Conservation (phyloP, 2,888 invertebrate genomes). For the Lasioglossum zephyrum region DNA sequence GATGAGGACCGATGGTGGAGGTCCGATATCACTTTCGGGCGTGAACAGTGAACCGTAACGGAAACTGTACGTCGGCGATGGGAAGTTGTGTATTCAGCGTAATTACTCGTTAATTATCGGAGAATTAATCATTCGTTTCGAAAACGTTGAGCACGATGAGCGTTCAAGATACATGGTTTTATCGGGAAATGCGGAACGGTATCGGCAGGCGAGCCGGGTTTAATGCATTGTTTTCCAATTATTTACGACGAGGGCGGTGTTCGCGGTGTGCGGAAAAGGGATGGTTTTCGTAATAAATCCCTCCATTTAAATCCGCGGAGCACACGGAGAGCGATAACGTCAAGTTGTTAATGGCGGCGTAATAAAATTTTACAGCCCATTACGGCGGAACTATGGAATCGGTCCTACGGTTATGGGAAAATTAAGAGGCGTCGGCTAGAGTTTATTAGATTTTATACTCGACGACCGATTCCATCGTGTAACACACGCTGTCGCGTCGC, state of each 20-base stretch:
- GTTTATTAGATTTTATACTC: slow-evolving; percentile 66
- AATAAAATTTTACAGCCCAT: slow-evolving; percentile 75
- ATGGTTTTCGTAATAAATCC: slow-evolving; percentile 55
- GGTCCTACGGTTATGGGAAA: slow-evolving; percentile 59
- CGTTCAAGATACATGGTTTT: neutral
- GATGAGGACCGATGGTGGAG: neutral
- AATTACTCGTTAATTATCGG: neutral
- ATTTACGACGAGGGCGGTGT: slow-evolving; percentile 36
- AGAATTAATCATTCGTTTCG: neutral
- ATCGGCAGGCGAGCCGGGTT: neutral
- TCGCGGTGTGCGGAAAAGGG: neutral
- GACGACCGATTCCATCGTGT: slow-evolving; percentile 14
- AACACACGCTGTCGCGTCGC: neutral
- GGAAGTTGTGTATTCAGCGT: neutral
- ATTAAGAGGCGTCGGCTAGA: slow-evolving; percentile 58
- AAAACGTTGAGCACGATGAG: neutral
- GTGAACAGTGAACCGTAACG: neutral
- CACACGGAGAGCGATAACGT: slow-evolving; percentile 43
- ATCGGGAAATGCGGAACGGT: slow-evolving; percentile 8
- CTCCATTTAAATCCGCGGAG: slow-evolving; percentile 43
- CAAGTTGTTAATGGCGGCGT: slow-evolving; percentile 65
- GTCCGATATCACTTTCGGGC: neutral
- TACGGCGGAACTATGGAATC: slow-evolving; percentile 67
- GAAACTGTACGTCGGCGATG: neutral
- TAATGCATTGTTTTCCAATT: slow-evolving; percentile 36